Evolutionary conservation across 2,797 vertebrate species (phyloP).

Genomic region (Natrix natrix): DNA sequence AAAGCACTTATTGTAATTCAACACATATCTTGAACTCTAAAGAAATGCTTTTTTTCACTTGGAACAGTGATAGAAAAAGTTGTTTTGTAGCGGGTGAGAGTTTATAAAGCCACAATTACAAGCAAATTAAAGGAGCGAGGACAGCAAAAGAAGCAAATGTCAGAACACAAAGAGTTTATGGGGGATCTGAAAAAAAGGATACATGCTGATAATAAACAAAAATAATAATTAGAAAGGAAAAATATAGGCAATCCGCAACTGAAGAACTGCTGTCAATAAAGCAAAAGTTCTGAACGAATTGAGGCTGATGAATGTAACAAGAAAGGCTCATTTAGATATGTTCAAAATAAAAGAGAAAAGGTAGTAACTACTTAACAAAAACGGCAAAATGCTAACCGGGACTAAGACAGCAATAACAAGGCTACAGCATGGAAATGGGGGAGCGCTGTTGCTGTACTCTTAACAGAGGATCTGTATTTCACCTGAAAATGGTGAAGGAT

Average conservation of each 20-base stretch:
- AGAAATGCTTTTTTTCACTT: neutral
- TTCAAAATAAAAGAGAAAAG: neutral
- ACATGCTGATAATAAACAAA: neutral
- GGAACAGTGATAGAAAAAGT: neutral
- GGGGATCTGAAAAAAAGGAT: neutral
- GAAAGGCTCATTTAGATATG: neutral
- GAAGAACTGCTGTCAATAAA: neutral
- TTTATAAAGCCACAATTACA: neutral
- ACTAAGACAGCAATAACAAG: neutral
- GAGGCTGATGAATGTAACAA: neutral
- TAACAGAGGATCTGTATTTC: neutral
- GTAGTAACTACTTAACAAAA: neutral
- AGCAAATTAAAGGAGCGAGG: neutral
- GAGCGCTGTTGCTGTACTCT: neutral
- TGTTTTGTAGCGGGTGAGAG: neutral
- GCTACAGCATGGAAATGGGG: rapidly evolving
- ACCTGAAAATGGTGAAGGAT: neutral
- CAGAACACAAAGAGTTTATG: neutral
- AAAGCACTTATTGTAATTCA: neutral
- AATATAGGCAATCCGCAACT: neutral
- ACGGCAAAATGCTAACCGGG: neutral
- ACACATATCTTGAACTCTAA: neutral
- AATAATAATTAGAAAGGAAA: neutral
- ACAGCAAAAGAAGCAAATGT: neutral
- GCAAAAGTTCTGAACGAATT: neutral